Conservation (phyloP, 2,113 vertebrate species). For the Syrrhaptes paradoxus region DNA sequence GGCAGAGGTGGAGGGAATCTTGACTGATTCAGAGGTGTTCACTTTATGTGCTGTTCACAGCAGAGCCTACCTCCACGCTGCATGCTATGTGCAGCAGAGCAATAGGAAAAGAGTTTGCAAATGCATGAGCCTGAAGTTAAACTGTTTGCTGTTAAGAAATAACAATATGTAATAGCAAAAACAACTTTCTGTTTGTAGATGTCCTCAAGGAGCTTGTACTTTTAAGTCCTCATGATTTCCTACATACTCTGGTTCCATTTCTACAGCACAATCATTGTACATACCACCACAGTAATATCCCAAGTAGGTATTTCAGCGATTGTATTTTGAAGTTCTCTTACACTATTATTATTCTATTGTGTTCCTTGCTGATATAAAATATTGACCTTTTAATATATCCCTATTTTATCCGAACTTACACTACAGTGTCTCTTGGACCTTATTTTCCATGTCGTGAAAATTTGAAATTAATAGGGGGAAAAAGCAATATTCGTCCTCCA, state of each 20-base stretch:
- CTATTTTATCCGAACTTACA: conserved; percentile 72
- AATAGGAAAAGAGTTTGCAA: background rate
- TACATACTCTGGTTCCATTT: conserved; percentile 98
- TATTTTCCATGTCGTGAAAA: conserved; percentile 99
- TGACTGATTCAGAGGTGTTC: background rate
- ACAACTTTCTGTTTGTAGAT: conserved; percentile 80
- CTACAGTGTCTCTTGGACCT: conserved; percentile 96
- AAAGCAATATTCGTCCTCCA: conserved; percentile 97
- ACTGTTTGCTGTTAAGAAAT: conserved; percentile 56
- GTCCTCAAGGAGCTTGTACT: conserved; percentile 98
- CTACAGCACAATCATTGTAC: conserved; percentile 99
- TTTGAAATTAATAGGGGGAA: conserved; percentile 98
- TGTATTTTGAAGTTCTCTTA: conserved; percentile 67
- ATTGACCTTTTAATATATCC: conserved; percentile 72
- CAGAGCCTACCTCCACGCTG: background rate
- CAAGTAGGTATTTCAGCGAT: conserved; percentile 84
- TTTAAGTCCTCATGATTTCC: conserved; percentile 98
- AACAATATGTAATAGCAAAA: conserved; percentile 66
- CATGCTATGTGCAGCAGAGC: background rate
- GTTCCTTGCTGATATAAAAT: conserved; percentile 55
- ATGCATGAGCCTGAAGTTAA: conserved; percentile 50
- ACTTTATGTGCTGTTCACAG: background rate
- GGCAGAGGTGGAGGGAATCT: conserved; percentile 17
- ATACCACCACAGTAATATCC: conserved; percentile 99
- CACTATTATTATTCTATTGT: conserved; percentile 50